phyloP scores from a whole-genome alignment of 1,140 invertebrate genomes.

The Oryctes rhinoceros region DNA sequence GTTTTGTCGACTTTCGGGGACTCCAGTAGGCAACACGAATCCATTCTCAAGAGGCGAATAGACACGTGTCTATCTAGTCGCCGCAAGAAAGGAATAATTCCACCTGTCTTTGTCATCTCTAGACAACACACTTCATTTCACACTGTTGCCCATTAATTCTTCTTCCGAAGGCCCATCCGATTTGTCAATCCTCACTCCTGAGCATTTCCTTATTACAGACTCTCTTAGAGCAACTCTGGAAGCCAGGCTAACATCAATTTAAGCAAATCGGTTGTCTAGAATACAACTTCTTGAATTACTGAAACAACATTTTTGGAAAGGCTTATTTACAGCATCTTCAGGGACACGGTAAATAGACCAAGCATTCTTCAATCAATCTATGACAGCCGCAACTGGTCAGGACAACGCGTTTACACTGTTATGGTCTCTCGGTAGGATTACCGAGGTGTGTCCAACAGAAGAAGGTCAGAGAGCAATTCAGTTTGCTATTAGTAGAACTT shows the following conservation, averaged over 20 bases:
- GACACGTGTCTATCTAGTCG: too few species aligned
- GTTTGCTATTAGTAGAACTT: too few species aligned
- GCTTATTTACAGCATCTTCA: conserved; percentile 9
- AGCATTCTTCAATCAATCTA: not conserved
- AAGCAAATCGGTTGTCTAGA: not conserved
- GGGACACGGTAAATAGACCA: not conserved
- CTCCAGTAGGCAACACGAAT: too few species aligned
- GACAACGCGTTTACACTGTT: not conserved
- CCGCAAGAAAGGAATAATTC: too few species aligned
- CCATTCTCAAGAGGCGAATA: too few species aligned
- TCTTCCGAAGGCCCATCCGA: not conserved
- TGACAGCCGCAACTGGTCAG: not conserved
- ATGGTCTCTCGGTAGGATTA: conserved; percentile 13
- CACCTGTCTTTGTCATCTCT: too few species aligned
- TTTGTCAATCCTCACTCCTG: not conserved
- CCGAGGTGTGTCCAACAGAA: not conserved
- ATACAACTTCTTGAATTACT: not conserved
- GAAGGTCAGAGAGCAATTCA: too few species aligned
- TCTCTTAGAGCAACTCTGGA: not conserved
- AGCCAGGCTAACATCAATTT: not conserved
- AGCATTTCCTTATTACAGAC: conserved; percentile 19
- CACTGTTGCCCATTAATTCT: not conserved
- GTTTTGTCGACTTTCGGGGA: too few species aligned
- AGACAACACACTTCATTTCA: too few species aligned
- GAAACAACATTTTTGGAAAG: conserved; percentile 8